Base-by-base conservation (phyloP, 2,113 vertebrate genomes). In the Otus sunia region DNA sequence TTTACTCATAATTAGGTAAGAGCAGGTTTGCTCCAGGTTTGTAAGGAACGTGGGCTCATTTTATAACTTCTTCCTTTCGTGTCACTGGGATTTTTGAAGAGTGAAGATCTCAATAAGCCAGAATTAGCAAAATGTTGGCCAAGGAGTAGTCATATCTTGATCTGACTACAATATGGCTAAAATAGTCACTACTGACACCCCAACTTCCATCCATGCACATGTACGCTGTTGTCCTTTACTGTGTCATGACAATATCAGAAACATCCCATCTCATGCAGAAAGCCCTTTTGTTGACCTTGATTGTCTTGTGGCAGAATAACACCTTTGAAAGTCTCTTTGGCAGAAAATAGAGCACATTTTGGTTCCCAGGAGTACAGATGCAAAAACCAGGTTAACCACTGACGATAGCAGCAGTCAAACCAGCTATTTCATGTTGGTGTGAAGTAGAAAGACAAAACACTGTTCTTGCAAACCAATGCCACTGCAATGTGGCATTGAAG, bases 391-490 rank as follows among this genome's bases (percentile, higher is more conserved):
- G 36, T 59, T 9, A 60, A 25, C 4, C 2, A 4, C 41, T 11
- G 37, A 19, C 53, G 67, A 17, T 0, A 60, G 56, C 15, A 92
- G 29, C 18, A 77, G 21, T 16, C 39, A 78, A 78, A 63, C 7
- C 43, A 56, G 34, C 10, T 10, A 5, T 30, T 68, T 15, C 58
- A 41, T 0, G 0, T 3, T 36, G 45, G n/a, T 67, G 18, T 66
- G 45, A 32, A 17, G 12, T 4, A 41, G 23, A 84, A 74, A 77
- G n/a, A n/a, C 22, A 87, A 11, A 86, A 45, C 13, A 2, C 2
- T 25, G 8, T 14, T 90, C 32, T 25, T 63, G 47, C n/a, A 82
- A 87, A 79, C 12, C 16, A 41, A 18, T 36, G 26, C 3, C 50
- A 8, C 37, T 62, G 37, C 45, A 59, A 7, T 2, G 16, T 34